phyloP scores from a whole-genome alignment of 2,888 invertebrate genomes.

The Sesia apiformis region DNA sequence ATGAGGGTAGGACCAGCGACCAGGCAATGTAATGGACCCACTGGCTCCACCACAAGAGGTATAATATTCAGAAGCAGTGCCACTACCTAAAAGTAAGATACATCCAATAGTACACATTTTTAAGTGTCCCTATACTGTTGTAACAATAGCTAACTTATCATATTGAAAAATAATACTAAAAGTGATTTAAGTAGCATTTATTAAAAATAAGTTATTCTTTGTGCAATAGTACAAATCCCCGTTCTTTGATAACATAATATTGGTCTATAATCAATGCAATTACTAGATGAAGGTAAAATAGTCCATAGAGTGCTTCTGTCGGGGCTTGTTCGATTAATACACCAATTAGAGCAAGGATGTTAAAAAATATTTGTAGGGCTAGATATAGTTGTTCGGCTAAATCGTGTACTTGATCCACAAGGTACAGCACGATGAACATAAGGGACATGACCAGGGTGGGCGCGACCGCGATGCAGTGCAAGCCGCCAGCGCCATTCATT shows the following conservation, averaged over 20 bases:
- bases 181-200: neutral
- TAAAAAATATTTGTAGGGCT: slow-evolving; percentile 32
- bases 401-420: slow-evolving; percentile 63
- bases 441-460: slow-evolving; percentile 53
- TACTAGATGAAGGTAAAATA: slow-evolving; percentile 50
- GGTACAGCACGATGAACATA: slow-evolving; percentile 54
- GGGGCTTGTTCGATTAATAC: slow-evolving; percentile 18
- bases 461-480: slow-evolving; percentile 53
- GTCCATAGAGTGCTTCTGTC: slow-evolving; percentile 34
- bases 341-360: slow-evolving; percentile 24
- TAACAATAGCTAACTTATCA: neutral
- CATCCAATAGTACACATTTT: neutral
- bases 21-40: slow-evolving; percentile 45
- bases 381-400: slow-evolving; percentile 57
- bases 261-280: slow-evolving; percentile 45
- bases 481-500: slow-evolving; percentile 30
- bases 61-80: slow-evolving; percentile 59
- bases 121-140: neutral
- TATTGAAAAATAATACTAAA: neutral
- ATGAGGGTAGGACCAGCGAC: slow-evolving; percentile 58
- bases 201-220: neutral
- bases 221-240: slow-evolving; percentile 26
- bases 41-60: slow-evolving; percentile 51
- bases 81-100: slow-evolving; percentile 64
- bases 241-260: slow-evolving; percentile 44